Conservation (phyloP, 2,888 invertebrate species). For the Rhorus exstirpatorius region DNA sequence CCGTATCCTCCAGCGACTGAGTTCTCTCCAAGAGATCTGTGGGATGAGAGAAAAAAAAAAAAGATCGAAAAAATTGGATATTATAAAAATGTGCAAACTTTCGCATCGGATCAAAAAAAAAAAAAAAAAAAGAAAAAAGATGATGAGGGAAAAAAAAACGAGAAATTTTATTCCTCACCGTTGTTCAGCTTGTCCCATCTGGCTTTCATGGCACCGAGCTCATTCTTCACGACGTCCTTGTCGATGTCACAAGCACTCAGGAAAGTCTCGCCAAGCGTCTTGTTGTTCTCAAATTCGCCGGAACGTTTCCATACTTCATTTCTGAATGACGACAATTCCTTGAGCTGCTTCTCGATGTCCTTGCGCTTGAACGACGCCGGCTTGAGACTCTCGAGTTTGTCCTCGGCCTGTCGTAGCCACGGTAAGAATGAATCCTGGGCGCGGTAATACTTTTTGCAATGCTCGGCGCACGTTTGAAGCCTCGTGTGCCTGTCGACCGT, state of each 20-base stretch:
- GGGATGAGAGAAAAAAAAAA: constrained; percentile 52
- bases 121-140: background rate
- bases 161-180: constrained; percentile 85
- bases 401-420: constrained; percentile 96
- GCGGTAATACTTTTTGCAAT: constrained; percentile 95
- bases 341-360: constrained; percentile 95
- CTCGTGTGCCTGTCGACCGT: constrained; percentile 95
- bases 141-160: background rate
- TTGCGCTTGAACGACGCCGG: constrained; percentile 94
- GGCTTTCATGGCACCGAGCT: constrained; percentile 93
- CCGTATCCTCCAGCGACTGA: constrained; percentile 94
- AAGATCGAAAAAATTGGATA: constrained; percentile 12
- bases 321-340: constrained; percentile 95
- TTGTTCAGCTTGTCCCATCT: constrained; percentile 97
- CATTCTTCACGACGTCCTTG: constrained; percentile 94
- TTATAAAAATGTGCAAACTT: too few species aligned
- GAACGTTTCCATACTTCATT: constrained; percentile 98
- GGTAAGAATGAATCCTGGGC: constrained; percentile 94
- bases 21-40: constrained; percentile 91
- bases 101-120: background rate
- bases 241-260: constrained; percentile 95
- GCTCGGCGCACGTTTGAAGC: constrained; percentile 94
- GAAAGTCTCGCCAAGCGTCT: constrained; percentile 95
- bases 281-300: constrained; percentile 96
- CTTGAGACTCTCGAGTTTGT: constrained; percentile 92